phyloP scores from a whole-genome alignment of 2,888 invertebrate genomes.

The Pristionchus mayeri region DNA sequence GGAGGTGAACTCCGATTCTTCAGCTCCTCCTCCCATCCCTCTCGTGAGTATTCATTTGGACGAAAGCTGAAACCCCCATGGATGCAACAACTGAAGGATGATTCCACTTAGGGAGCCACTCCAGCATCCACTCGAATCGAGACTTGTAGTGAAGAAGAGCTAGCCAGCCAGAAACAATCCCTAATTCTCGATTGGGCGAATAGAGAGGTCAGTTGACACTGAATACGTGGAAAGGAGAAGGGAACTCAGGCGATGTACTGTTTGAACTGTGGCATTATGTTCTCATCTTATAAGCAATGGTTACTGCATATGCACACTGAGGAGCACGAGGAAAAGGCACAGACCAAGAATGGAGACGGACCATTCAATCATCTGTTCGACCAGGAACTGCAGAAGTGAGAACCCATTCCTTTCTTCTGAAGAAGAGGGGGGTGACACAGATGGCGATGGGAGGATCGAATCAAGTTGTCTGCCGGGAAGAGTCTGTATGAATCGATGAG shows the following conservation, averaged over 20 bases:
- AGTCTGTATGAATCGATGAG: conserved; percentile 32
- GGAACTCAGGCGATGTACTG: neutral
- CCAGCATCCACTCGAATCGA: neutral
- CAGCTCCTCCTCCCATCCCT: neutral
- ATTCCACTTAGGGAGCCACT: neutral
- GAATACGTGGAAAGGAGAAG: neutral
- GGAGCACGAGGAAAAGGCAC: neutral
- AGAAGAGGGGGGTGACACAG: conserved; percentile 37
- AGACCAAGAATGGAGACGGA: neutral
- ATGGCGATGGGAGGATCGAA: conserved; percentile 70
- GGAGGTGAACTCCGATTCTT: neutral
- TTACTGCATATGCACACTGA: neutral
- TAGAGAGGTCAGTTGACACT: neutral
- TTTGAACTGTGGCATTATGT: neutral
- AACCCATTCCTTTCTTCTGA: neutral
- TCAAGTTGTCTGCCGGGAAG: conserved; percentile 31
- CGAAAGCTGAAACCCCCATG: too few species aligned
- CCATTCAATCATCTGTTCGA: neutral
- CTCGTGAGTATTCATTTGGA: too few species aligned
- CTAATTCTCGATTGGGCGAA: neutral
- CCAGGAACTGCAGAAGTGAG: conserved; percentile 17
- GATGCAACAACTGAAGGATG: neutral
- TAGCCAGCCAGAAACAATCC: neutral
- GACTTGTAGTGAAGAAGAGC: neutral
- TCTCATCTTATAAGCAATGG: neutral